A percentile compares a stretch with the other conserved stretches of the same genome.
Conservation (phyloP, 1,140 invertebrate species). For the Acromyrmex charruanus region DNA sequence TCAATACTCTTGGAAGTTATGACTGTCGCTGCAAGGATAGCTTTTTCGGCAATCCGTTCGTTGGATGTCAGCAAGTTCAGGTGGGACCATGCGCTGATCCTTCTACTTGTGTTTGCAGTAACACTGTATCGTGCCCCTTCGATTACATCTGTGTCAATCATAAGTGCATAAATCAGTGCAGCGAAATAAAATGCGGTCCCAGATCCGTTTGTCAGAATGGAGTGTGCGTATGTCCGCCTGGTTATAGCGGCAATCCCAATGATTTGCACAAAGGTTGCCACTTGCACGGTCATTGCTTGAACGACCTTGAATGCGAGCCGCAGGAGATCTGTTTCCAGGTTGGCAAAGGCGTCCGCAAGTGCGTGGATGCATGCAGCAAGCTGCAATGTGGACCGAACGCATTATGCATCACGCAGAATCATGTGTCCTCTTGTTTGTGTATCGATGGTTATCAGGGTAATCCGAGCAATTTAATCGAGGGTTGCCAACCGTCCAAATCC, state of each 20-base stretch:
- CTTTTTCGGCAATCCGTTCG: constrained; percentile 94
- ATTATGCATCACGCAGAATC: constrained; percentile 93
- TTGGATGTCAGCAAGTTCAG: constrained; percentile 90
- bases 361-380: constrained; percentile 94
- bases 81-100: constrained; percentile 90
- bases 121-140: constrained; percentile 90
- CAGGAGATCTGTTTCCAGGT: constrained; percentile 95
- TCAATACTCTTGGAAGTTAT: constrained; percentile 95
- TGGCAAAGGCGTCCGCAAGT: constrained; percentile 91
- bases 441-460: constrained; percentile 92
- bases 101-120: constrained; percentile 90
- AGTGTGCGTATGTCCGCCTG: constrained; percentile 92
- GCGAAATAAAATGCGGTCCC: constrained; percentile 92
- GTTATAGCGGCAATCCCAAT: constrained; percentile 92
- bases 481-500: constrained; percentile 91
- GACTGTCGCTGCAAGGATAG: constrained; percentile 94
- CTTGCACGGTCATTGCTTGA: constrained; percentile 90
- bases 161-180: constrained; percentile 92
- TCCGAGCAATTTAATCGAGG: constrained; percentile 91
- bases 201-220: constrained; percentile 93
- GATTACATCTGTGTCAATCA: constrained; percentile 91
- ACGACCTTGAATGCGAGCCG: constrained; percentile 92
- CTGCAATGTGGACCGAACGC: constrained; percentile 96
- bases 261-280: constrained; percentile 90
- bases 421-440: constrained; percentile 94